Base-by-base conservation (phyloP, 2,888 invertebrate genomes). In the Himalopsyche japonica region DNA sequence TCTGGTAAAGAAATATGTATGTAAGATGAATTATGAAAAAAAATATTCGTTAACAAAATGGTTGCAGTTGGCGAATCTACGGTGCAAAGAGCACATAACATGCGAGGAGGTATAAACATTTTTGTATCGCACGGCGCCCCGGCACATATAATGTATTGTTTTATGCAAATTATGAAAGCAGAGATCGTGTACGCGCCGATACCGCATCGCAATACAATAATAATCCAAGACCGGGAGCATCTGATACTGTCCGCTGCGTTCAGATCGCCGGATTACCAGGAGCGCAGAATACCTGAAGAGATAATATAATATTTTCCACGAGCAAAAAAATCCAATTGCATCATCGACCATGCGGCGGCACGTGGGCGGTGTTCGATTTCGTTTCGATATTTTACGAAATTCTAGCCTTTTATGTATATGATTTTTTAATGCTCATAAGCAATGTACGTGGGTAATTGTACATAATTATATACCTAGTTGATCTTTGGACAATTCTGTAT, bases 201-300 rank as follows among this genome's bases (percentile, higher is more conserved):
- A 43, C 43, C 43, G 43, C 43, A 43, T 43, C 43, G 48, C 77
- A 77, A 81, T 48, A 70, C 84, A 76, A 80, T 27, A 81, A 81
- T 80, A 83, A 85, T 85, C 84, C 85, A 85, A 85, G 85, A 85
- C 85, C 85, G 83, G 85, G 83, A 85, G 85, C 85, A 83, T 83
- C 83, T 27, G 85, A 85, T 85, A 84, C 83, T 85, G 85, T 83
- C 81, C 76, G 70, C 48, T 80, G 57, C 20, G n/a, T 57, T 57
- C 57, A 76, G 81, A 78, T 78, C 64, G 34, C 70, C 79, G 64
- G 81, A 84, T 84, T 84, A 82, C 84, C 81, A 64, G 78, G 47
- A 20, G 30, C 77, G 64, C 27, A 82, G 49, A 32, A 82, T 37
- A 78, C 37, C 20, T 30, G 78, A 77, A 20, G 70, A 81, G 79